Base-by-base conservation (phyloP, 2,888 invertebrate species). In the Muscina levida region DNA sequence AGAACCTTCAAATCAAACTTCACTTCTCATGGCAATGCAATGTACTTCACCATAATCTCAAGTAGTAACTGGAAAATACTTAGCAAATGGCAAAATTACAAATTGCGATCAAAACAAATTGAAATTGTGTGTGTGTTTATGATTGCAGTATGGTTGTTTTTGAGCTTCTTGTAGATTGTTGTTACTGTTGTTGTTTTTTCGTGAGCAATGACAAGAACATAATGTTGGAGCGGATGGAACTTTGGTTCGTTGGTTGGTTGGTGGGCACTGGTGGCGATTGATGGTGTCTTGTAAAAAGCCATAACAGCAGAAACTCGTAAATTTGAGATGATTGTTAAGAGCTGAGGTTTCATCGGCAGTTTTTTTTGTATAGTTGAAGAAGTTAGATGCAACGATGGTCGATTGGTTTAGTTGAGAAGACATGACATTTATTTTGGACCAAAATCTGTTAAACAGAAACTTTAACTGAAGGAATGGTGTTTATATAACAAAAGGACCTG, bases 1-100 rank as follows among this genome's bases (percentile, higher is more conserved):
- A 56, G 56, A 76, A 77, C 76, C 80, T 77, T 80, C 77, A 77
- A 62, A 77, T 67, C n/a, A 67, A 57, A 72, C 73, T 77, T 80
- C 70, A 71, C 51, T 67, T 65, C 51, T 80, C 77, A 80, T 66
- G 80, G 77, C 65, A 74, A 62, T 72, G 57, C 66, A 51, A 42
- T 57, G 62, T 42, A 62, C 62, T 62, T 62, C 62, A 31, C 31
- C 31, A 31, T 31, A 62, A 62, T 42, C 62, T 62, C 37, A 39
- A 76, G 71, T 65, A 74, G 57, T 22, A 57, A 44, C 56, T 44
- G 37, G n/a, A 31, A 5, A 31, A 31, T 31, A 31, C 31, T 31
- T 31, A 31, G 39, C 37, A 42, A 42, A 42, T 22, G 22, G 42
- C 42, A 62, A 62, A 77, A 46, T 76, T 71, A 65, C 71, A 76